A percentile compares a stretch with the other conserved stretches of the same genome.
Conservation (phyloP, 2,797 vertebrate genomes). For the Chiroxiphia lanceolata region DNA sequence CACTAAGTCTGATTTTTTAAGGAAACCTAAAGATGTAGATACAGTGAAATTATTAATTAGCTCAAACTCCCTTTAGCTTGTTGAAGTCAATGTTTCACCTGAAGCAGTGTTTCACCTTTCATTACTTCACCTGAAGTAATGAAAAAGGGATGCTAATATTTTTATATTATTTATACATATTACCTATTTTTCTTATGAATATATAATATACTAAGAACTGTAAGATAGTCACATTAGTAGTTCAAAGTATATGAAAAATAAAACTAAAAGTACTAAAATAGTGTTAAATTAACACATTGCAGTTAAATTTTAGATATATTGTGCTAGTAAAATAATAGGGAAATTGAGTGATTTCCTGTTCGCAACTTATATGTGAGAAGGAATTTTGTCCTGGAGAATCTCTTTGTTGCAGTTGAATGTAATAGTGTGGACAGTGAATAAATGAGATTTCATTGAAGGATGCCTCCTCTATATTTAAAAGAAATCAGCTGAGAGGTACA, state of each 20-base stretch:
- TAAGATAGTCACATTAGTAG: background rate
- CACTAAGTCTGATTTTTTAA: background rate
- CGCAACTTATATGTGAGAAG: background rate
- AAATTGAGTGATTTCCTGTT: background rate
- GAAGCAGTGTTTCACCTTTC: too few relatives aligned
- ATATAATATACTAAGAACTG: background rate
- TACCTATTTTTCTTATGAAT: background rate
- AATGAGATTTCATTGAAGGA: background rate
- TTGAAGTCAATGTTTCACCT: background rate
- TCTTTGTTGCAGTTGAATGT: background rate
- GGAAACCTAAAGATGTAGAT: background rate
- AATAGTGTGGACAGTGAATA: background rate
- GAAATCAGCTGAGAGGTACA: background rate
- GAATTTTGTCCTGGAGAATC: background rate
- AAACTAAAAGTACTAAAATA: background rate
- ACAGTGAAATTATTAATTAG: background rate
- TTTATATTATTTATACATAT: background rate
- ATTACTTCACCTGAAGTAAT: too few relatives aligned
- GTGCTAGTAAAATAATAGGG: background rate
- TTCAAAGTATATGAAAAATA: background rate
- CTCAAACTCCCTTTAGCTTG: background rate
- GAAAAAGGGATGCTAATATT: background rate
- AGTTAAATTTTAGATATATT: background rate
- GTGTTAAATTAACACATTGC: background rate
- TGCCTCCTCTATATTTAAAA: background rate